A percentile compares a stretch with the other conserved stretches of the same genome.
Evolutionary conservation across 2,113 vertebrate species (phyloP).

Genomic region (Glaucomys volans): DNA sequence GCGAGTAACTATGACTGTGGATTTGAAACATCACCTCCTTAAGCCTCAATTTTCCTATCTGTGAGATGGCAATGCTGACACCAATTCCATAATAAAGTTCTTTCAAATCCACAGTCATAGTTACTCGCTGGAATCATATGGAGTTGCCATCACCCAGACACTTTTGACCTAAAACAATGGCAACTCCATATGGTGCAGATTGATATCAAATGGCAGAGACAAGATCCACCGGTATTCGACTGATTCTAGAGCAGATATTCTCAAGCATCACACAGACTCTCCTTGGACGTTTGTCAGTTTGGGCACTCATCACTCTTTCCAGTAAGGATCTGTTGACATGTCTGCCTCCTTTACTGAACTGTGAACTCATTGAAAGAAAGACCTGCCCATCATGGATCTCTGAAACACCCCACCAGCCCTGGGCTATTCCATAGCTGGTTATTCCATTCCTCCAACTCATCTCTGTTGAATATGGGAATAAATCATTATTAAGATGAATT

Average conservation of each 20-base stretch:
- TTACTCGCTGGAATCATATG: not conserved
- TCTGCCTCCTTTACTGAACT: not conserved
- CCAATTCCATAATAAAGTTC: not conserved
- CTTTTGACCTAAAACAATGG: not conserved
- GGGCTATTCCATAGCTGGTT: not conserved
- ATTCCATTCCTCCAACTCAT: not conserved
- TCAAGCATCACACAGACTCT: not conserved
- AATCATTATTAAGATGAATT: not conserved
- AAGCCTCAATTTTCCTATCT: not conserved
- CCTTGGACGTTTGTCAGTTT: not conserved
- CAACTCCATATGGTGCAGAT: not conserved
- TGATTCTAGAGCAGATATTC: not conserved
- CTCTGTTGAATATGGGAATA: slow-evolving; percentile 1
- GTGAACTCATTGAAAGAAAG: not conserved
- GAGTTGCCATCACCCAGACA: not conserved
- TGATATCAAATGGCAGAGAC: not conserved
- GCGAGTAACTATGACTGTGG: not conserved
- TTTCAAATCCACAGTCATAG: not conserved
- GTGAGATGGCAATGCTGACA: not conserved
- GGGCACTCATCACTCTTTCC: not conserved
- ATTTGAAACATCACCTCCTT: not conserved
- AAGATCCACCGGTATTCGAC: not conserved
- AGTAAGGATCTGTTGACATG: not conserved
- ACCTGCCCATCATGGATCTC: not conserved
- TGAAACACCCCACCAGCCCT: not conserved